Evolutionary conservation across 2,113 vertebrate species (phyloP).

Genomic region (Diphyllodes magnificus): DNA sequence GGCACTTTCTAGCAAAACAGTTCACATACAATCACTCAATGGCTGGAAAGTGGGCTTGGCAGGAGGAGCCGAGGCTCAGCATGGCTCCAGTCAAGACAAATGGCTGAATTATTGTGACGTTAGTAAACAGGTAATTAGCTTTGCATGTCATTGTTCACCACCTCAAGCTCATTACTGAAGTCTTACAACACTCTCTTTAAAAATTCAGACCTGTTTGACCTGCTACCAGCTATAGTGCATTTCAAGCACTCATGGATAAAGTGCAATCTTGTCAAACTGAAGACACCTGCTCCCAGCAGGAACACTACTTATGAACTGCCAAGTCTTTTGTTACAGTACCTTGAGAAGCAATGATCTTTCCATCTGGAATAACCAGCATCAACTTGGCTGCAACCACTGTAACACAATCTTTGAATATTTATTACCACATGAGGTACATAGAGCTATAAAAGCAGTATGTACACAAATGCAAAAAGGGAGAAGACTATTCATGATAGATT

Average conservation of each 20-base stretch:
- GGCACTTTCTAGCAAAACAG: constrained; percentile 1
- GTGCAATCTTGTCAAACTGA: constrained; percentile 66
- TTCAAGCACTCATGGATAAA: constrained; percentile 65
- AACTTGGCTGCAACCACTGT: constrained; percentile 34
- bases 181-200: constrained; percentile 55
- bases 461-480: not conserved
- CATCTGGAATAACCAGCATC: constrained; percentile 64
- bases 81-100: constrained; percentile 57
- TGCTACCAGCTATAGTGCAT: constrained; percentile 50
- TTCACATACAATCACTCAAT: not conserved
- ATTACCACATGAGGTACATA: not conserved
- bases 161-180: constrained; percentile 57
- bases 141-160: constrained; percentile 61
- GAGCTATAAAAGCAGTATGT: not conserved
- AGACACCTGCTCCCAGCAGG: constrained; percentile 76
- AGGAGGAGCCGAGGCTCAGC: not conserved
- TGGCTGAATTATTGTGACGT: constrained; percentile 66
- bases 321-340: constrained; percentile 69
- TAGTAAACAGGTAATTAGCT: constrained; percentile 71
- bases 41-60: constrained; percentile 24
- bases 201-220: constrained; percentile 62
- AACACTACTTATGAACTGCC: constrained; percentile 64
- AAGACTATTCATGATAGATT: not conserved
- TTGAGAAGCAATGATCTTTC: constrained; percentile 70
- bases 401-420: constrained; percentile 41